Evolutionary conservation across 2,113 vertebrate species (phyloP).

Genomic region (Phalacrocorax brasilianus): DNA sequence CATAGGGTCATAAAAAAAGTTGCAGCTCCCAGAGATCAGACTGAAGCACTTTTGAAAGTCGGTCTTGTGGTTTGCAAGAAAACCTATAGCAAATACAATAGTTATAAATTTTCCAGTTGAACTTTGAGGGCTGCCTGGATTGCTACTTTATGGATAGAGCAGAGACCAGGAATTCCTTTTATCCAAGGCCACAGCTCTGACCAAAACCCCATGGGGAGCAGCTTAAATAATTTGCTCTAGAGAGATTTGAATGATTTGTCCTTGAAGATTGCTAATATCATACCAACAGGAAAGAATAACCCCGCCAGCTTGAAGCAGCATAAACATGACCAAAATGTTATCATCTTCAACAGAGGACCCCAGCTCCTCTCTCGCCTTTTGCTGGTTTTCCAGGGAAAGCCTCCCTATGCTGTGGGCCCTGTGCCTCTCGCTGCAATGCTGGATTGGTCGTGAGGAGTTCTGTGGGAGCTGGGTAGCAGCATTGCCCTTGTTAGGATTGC

Average conservation of each 20-base stretch:
- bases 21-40: conserved; percentile 5
- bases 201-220: background rate
- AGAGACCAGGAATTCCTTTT: conserved; percentile 15
- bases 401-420: background rate
- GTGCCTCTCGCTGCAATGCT: background rate
- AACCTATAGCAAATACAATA: background rate
- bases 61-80: conserved; percentile 10
- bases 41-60: conserved; percentile 35
- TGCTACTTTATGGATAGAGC: background rate
- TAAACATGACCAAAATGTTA: background rate
- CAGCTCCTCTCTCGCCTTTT: background rate
- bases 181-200: background rate
- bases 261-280: background rate
- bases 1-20: background rate
- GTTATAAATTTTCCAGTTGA: conserved; percentile 9
- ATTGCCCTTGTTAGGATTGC: background rate
- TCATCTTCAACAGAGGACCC: background rate
- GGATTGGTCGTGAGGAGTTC: background rate
- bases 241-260: conserved; percentile 28
- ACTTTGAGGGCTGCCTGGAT: background rate
- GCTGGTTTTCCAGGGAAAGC: background rate
- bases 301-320: background rate
- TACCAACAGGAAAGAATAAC: background rate
- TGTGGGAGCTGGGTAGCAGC: background rate
- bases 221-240: background rate